phyloP scores from a whole-genome alignment of 2,888 invertebrate genomes.

The Artemia sp. region DNA sequence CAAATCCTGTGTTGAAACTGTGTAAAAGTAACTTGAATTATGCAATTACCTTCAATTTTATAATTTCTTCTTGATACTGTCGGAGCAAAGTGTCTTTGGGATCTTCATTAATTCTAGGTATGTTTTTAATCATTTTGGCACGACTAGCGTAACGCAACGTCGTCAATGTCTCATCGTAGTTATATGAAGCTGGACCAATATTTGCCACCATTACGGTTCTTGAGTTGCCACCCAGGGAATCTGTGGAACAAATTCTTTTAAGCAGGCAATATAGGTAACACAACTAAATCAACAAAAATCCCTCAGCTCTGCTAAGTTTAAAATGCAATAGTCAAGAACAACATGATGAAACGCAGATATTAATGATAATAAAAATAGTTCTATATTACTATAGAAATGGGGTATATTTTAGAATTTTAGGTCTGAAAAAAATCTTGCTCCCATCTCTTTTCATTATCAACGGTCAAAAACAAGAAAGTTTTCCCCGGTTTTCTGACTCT shows the following conservation, averaged over 20 bases:
- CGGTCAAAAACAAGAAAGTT: too few species aligned
- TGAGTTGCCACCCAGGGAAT: slow-evolving; percentile 94
- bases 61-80: slow-evolving; percentile 88
- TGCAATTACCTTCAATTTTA: slow-evolving; percentile 38
- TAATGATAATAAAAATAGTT: background rate
- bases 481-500: too few species aligned
- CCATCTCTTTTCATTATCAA: too few species aligned
- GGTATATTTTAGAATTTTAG: too few species aligned
- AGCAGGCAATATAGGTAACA: too few species aligned
- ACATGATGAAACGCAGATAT: background rate
- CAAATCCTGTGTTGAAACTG: too few species aligned
- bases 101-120: slow-evolving; percentile 95
- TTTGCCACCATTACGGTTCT: slow-evolving; percentile 99
- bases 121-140: slow-evolving; percentile 97
- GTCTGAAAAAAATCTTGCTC: too few species aligned
- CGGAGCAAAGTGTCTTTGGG: slow-evolving; percentile 91
- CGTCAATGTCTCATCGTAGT: slow-evolving; percentile 91
- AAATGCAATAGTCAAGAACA: background rate
- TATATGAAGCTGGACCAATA: slow-evolving; percentile 91
- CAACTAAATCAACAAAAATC: too few species aligned
- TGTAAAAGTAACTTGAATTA: too few species aligned
- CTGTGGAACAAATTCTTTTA: slow-evolving; percentile 33
- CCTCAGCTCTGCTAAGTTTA: too few species aligned
- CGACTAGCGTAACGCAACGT: slow-evolving; percentile 91
- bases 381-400: too few species aligned